Evolutionary conservation across 2,113 vertebrate species (phyloP), one percentile per base, ranked within the genome.

Genomic region (Tursiops truncatus): DNA sequence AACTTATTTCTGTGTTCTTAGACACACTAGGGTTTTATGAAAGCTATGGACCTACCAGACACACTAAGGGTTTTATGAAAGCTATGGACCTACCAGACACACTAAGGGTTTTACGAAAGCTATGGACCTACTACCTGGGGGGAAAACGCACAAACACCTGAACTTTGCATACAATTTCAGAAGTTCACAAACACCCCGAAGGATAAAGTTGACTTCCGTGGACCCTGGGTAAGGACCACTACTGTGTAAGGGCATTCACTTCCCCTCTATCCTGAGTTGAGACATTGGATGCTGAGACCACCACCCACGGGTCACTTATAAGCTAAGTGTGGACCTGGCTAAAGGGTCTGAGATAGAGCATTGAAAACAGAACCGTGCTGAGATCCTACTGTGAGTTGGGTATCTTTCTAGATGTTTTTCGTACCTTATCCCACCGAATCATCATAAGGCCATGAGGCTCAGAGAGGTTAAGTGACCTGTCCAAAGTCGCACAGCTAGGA

Each of bases 121-220:
- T 23, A 25, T 15, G 44, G 12, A 38, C 3, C 12, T 12, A 11
- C 5, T 9, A 8, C 11, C 18, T 12, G 28, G 33, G 12, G 44
- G 38, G 1, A 6, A 7, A 44, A 38, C 1, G 3, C 15, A 36
- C 4, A 0, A 38, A 41, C 11, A 13, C 6, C 26, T 68, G 10
- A 74, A 38, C 82, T 74, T 71, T 47, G 15, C 53, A 56, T 13
- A n/a, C 20, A 10, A 18, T 80, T 33, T 81, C 7, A 63, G 41
- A 88, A 82, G 50, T 41, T 87, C 28, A 8, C 71, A 15, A 70
- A 31, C 12, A 67, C 14, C 44, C 36, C 12, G 5, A 17, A 58
- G 47, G 36, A 68, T 8, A 14, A 1, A 12, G 0, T 31, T 26
- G 50, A 80, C 25, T 33, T 1, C 25, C 44, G 6, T 8, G 60